These are phyloP conservation scores for Indri indri DNA, from an alignment of 2,113 vertebrate species.

Conservation along the genomic window DNA sequence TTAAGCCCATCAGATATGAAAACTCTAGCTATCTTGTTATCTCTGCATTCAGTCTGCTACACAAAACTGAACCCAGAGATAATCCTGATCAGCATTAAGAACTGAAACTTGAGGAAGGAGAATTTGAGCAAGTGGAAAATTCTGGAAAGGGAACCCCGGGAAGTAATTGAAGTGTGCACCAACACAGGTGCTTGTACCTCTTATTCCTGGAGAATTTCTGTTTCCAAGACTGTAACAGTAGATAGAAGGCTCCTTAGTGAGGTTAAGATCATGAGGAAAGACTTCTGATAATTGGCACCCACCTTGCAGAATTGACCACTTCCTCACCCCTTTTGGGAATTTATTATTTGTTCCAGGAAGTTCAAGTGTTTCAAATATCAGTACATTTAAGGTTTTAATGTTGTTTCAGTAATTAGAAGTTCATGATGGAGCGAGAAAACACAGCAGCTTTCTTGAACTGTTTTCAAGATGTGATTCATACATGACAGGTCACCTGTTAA, in stretches of 20 bases:
- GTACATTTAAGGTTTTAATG: constrained; percentile 15
- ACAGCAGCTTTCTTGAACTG: not conserved
- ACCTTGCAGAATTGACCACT: not conserved
- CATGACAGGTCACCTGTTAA: not conserved
- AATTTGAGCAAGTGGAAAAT: constrained; percentile 72
- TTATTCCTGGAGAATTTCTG: not conserved
- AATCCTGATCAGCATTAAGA: constrained; percentile 44
- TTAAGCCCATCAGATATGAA: constrained; percentile 68
- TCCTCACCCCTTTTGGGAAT: not conserved
- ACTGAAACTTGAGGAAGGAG: constrained; percentile 64
- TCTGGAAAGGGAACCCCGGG: constrained; percentile 49
- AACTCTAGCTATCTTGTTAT: constrained; percentile 65
- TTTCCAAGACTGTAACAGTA: not conserved
- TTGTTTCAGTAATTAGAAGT: not conserved
- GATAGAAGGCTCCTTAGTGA: not conserved
- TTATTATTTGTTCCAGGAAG: constrained; percentile 18
- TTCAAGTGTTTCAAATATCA: not conserved
- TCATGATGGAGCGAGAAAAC: not conserved
- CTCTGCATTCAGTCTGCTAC: constrained; percentile 51
- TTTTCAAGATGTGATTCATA: not conserved
- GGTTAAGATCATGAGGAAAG: not conserved
- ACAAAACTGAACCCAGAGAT: constrained; percentile 57
- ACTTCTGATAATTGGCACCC: not conserved
- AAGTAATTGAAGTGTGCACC: not conserved
- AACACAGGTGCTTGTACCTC: not conserved